A percentile compares a stretch with the other conserved stretches of the same genome.
These are phyloP conservation scores for Timandra comae DNA, from an alignment of 2,888 invertebrate species.

Conservation along the genomic window DNA sequence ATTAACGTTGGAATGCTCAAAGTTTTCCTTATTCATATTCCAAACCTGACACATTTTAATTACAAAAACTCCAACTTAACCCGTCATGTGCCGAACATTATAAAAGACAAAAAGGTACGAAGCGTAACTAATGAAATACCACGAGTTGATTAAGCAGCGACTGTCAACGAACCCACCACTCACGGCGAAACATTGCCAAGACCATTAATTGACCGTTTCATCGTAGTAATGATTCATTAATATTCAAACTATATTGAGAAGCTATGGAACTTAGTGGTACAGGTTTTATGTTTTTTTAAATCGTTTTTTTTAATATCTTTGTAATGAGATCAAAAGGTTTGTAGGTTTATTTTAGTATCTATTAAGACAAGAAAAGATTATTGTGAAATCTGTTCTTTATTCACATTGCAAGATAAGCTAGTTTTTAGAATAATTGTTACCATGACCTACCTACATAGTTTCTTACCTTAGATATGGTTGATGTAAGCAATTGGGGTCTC, in stretches of 20 bases:
- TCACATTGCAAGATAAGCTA: too few relatives aligned
- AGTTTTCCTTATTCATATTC: too few relatives aligned
- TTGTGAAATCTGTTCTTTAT: neutral
- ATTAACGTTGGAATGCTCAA: too few relatives aligned
- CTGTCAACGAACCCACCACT: conserved; percentile 50
- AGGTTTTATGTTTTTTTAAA: too few relatives aligned
- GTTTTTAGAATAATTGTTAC: too few relatives aligned
- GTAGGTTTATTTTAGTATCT: neutral
- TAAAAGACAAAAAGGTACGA: conserved; percentile 39
- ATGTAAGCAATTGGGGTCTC: too few relatives aligned
- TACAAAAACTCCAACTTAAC: conserved; percentile 11
- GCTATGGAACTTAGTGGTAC: conserved; percentile 23
- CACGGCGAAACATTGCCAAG: conserved; percentile 43
- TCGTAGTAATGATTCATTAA: conserved; percentile 63
- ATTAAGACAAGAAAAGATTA: conserved; percentile 1
- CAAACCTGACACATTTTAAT: too few relatives aligned
- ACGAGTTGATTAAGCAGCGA: conserved; percentile 56
- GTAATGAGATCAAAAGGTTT: conserved; percentile 1
- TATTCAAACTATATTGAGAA: conserved; percentile 48
- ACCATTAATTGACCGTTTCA: conserved; percentile 68
- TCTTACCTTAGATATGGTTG: too few relatives aligned
- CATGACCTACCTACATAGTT: too few relatives aligned
- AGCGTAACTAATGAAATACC: conserved; percentile 66
- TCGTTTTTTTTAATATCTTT: conserved; percentile 2
- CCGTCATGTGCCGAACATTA: conserved; percentile 25